These are phyloP conservation scores for Dolichallabes microphthalmus DNA, from an alignment of 2,113 vertebrate species.

Conservation along the genomic window DNA sequence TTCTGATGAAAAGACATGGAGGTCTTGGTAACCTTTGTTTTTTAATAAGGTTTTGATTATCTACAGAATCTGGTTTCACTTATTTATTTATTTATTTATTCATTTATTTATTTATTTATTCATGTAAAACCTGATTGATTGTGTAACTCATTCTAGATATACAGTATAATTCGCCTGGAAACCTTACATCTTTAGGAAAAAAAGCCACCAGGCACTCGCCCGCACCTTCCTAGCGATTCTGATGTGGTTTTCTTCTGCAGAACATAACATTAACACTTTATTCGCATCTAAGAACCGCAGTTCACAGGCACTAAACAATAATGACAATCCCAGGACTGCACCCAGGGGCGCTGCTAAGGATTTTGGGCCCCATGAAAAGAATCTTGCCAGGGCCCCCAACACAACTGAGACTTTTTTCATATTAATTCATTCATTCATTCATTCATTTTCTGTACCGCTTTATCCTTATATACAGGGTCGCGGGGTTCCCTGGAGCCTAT, in stretches of 20 bases:
- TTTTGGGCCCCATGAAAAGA: no score
- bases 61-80: background rate
- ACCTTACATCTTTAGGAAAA: background rate
- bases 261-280: background rate
- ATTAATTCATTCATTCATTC: no score
- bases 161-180: background rate
- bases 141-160: background rate
- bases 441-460: no score
- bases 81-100: background rate
- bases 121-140: background rate
- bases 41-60: background rate
- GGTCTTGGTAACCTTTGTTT: background rate
- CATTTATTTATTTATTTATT: no score
- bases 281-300: background rate
- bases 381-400: no score
- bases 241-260: background rate
- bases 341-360: no score
- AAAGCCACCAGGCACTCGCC: background rate
- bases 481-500: no score
- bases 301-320: background rate
- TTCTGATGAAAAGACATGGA: background rate
- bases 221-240: background rate
- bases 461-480: no score
- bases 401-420: no score
- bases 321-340: background rate